Base-by-base conservation (phyloP, 2,797 vertebrate genomes). In the Kryptopterus vitreolus region DNA sequence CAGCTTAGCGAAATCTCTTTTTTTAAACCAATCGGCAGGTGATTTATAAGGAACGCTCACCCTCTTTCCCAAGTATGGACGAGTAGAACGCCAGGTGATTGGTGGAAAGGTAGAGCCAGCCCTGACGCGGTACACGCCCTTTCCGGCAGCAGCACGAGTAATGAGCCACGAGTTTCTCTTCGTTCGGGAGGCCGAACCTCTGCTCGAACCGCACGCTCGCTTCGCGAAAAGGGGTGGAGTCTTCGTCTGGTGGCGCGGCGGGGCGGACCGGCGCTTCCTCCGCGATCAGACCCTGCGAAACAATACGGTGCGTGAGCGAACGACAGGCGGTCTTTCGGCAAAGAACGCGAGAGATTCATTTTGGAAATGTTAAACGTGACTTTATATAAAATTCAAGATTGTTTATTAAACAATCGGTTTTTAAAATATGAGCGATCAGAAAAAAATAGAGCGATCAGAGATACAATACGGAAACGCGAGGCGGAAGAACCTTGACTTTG, bases 121-220 rank as follows among this genome's bases (percentile, higher is more conserved):
- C 98, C 89, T 98, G 98, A 12, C 98, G 96, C 38, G 97, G 98
- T 81, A 99, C 96, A 43, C 92, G 94, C 62, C 96, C 95, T 90
- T 98, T 98, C 98, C 98, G 98, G 88, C 96, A 98, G 92, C 97
- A 98, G 92, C 97, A 99, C 1, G 97, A 97, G 88, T 95, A 97
- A 89, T 92, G 96, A 0, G 95, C 96, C 87, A 99, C 94, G 90
- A 99, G 88, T 82, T 96, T 97, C 92, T 99, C 98, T 0, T 94
- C 92, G 1, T 95, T 85, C 0, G 98, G 97, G 78, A 99, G 96
- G 83, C 93, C 93, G 75, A 99, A 99, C 77, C 96, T 94, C 86
- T 94, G 92, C 88, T 96, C 95, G 38, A 99, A 98, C 88, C 96
- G 97, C 83, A 93, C 93, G 86, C 96, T 88, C 0, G 93, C 96